A percentile compares a stretch with the other conserved stretches of the same genome.
Conservation (phyloP, 37 sponge, comb jelly and placozoan species). For the Hexactinellida sp. region DNA sequence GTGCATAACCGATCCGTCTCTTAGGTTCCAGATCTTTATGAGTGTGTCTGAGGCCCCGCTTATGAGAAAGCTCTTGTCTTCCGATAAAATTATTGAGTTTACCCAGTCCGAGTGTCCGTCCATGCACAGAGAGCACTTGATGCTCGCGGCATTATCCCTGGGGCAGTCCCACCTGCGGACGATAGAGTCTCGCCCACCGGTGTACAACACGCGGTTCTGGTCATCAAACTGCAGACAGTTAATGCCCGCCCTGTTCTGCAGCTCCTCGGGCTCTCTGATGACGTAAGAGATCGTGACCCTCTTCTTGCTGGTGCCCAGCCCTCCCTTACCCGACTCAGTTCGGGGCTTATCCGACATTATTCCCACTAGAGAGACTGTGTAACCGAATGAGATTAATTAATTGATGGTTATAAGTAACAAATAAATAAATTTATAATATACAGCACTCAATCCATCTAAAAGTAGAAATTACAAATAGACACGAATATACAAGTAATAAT, state of each 20-base stretch:
- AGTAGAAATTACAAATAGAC: not conserved
- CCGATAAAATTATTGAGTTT: constrained; percentile 69
- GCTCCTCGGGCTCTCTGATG: constrained; percentile 51
- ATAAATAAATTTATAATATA: not conserved
- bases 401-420: too few species aligned
- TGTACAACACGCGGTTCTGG: constrained; percentile 36
- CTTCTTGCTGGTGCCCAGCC: not conserved
- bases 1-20: constrained; percentile 44
- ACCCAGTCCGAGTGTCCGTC: constrained; percentile 99
- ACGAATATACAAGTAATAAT: too few species aligned
- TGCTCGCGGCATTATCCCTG: not conserved
- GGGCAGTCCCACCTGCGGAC: constrained; percentile 60
- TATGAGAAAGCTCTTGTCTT: constrained; percentile 30
- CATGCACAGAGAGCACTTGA: constrained; percentile 25
- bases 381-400: too few species aligned
- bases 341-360: not conserved
- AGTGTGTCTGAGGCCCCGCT: constrained; percentile 61
- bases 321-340: not conserved
- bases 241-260: constrained; percentile 62
- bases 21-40: constrained; percentile 71
- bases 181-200: constrained; percentile 84
- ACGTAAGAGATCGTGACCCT: constrained; percentile 55
- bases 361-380: too few species aligned
- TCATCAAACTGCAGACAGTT: constrained; percentile 52
- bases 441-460: not conserved